Conservation (phyloP, 1,140 invertebrate genomes). For the Monochamus saltuarius region DNA sequence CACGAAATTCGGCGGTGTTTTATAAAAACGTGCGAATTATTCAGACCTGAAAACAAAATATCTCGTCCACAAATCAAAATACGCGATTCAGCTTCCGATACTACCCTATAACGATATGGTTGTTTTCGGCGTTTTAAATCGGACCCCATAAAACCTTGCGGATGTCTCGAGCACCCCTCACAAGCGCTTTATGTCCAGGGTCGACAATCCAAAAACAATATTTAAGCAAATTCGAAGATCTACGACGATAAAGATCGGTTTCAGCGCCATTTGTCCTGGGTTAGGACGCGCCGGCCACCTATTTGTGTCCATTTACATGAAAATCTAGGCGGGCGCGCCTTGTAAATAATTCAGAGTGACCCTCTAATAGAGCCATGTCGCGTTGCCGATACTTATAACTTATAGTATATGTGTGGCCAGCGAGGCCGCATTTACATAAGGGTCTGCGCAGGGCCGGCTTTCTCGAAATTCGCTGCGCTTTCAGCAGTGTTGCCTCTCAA, state of each 20-base stretch:
- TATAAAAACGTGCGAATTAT: no score
- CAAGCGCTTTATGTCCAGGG: no score
- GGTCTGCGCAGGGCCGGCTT: constrained; percentile 16
- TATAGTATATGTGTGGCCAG: constrained; percentile 37
- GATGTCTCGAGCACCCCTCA: no score
- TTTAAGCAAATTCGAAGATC: constrained; percentile 16
- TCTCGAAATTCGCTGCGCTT: constrained; percentile 5
- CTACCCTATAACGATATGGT: no score
- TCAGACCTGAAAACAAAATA: no score
- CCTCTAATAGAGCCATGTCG: constrained; percentile 39
- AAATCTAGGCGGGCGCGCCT: constrained; percentile 43
- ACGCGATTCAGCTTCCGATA: no score
- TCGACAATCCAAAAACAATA: constrained; percentile 13
- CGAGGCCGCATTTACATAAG: constrained; percentile 39
- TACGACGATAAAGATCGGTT: constrained; percentile 29
- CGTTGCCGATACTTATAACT: constrained; percentile 46
- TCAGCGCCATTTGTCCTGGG: constrained; percentile 31
- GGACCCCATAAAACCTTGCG: no score
- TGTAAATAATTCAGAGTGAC: constrained; percentile 50
- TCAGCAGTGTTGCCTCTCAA: no score
- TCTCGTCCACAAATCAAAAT: no score
- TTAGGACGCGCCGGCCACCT: constrained; percentile 38
- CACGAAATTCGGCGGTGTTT: no score
- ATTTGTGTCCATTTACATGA: constrained; percentile 40
- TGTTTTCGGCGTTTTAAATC: no score